Base-by-base conservation (phyloP, 2,113 vertebrate genomes). In the Vombatus ursinus region DNA sequence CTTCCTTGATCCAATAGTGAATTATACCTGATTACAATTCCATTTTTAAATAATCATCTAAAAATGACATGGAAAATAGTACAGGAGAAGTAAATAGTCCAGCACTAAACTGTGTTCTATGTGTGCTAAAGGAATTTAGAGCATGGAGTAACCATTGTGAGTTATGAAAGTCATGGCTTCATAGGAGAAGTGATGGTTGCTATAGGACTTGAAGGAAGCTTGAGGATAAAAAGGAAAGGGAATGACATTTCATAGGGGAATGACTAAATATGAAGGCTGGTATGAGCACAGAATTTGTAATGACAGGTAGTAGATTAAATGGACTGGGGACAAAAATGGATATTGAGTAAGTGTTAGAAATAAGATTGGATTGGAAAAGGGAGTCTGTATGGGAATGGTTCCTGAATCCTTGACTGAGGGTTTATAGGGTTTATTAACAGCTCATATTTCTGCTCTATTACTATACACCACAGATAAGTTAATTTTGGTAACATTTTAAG, bases 391-490 rank as follows among this genome's bases (percentile, higher is more conserved):
- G 16, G n/a, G 37, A 84, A 84, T 84, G n/a, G 5, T 5, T 77
- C 37, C 37, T 90, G 3, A 14, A 92, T 90, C 84, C 2, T 22
- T 57, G 3, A 16, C 77, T 50, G 3, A 94, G 0, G 61, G 94
- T 53, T 12, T 52, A 6, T 44, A 3, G 95, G 26, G 4, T 50
- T 90, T 44, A 50, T 95, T 95, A 28, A 48, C 95, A 93, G 51
- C 31, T 92, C n/a, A 92, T 22, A 68, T 96, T 95, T 91, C 49
- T 90, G 19, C 6, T 94, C 49, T 52, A 57, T 94, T 95, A 92
- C 92, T 94, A 95, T 93, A 93, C 49, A 53, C 11, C 8, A 31
- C 37, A 93, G 51, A 14, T 91, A 92, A 94, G 89, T 93, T 91
- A 57, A 89, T 90, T 9, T 90, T 92, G 12, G 92, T 12, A 68